phyloP scores from a whole-genome alignment of 2,888 invertebrate species.

The Tiliacea aurago region DNA sequence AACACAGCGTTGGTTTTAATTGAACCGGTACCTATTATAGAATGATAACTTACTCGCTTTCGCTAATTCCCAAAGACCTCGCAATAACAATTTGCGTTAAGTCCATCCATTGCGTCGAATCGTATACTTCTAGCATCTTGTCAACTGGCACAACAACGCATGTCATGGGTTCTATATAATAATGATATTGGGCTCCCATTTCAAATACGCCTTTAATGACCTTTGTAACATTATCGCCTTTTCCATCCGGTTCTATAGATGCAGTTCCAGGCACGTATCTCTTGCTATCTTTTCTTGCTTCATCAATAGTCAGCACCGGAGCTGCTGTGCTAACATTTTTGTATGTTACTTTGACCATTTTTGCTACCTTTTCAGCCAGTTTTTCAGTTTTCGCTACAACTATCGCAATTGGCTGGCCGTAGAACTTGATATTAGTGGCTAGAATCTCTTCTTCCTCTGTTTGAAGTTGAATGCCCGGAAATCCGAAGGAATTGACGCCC shows the following conservation, averaged over 20 bases:
- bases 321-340: constrained; percentile 75
- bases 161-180: constrained; percentile 93
- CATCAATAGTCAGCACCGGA: constrained; percentile 82
- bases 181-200: constrained; percentile 93
- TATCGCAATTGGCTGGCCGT: constrained; percentile 93
- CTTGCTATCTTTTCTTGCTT: constrained; percentile 84
- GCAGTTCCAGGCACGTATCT: constrained; percentile 72
- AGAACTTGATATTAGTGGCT: constrained; percentile 90
- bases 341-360: constrained; percentile 91
- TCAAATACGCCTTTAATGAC: constrained; percentile 91
- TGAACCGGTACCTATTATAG: not conserved
- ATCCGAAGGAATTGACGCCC: constrained; percentile 91
- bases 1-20: not conserved
- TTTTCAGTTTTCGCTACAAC: constrained; percentile 91
- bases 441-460: constrained; percentile 88
- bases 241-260: constrained; percentile 75
- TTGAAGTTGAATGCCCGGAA: constrained; percentile 77
- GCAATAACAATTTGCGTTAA: constrained; percentile 90
- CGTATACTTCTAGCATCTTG: constrained; percentile 92
- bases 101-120: constrained; percentile 92
- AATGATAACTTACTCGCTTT: constrained; percentile 87
- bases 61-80: constrained; percentile 88
- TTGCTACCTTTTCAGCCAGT: constrained; percentile 90
- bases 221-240: constrained; percentile 79
- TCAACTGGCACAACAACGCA: constrained; percentile 93